Percentiles rank a stretch among this genome's conserved stretches.
Conservation (phyloP, 1,140 invertebrate species). For the Aphis gossypii region DNA sequence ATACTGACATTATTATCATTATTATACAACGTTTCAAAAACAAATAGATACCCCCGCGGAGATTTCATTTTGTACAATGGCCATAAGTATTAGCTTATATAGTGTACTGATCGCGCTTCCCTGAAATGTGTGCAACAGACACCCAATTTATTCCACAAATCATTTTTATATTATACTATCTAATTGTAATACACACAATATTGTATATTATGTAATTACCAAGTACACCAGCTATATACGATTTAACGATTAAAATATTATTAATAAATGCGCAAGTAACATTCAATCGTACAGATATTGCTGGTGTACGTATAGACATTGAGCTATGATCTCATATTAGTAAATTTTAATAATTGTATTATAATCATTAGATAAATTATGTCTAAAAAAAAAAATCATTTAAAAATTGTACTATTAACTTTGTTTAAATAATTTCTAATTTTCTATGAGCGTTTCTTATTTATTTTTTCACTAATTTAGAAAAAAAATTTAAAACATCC, state of each 20-base stretch:
- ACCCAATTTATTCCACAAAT: background rate
- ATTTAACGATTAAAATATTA: background rate
- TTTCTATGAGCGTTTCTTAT: background rate
- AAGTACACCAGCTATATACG: background rate
- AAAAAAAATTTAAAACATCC: background rate
- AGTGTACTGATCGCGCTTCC: background rate
- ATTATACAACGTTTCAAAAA: conserved; percentile 8
- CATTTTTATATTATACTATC: background rate
- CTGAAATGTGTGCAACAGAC: background rate
- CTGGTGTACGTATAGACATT: background rate
- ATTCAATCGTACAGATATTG: too few relatives aligned
- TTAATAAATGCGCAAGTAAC: background rate
- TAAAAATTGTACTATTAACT: background rate
- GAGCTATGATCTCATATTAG: background rate
- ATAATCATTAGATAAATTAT: background rate
- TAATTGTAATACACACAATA: background rate
- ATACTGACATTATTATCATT: too few relatives aligned
- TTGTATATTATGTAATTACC: background rate
- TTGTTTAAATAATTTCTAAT: background rate
- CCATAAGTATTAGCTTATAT: background rate
- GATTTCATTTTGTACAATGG: background rate
- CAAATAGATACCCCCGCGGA: background rate
- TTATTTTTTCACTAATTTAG: too few relatives aligned
- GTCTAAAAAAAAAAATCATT: too few relatives aligned
- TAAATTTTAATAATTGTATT: background rate